Conservation (phyloP, 2,888 invertebrate species). For the Congeria kusceri region DNA sequence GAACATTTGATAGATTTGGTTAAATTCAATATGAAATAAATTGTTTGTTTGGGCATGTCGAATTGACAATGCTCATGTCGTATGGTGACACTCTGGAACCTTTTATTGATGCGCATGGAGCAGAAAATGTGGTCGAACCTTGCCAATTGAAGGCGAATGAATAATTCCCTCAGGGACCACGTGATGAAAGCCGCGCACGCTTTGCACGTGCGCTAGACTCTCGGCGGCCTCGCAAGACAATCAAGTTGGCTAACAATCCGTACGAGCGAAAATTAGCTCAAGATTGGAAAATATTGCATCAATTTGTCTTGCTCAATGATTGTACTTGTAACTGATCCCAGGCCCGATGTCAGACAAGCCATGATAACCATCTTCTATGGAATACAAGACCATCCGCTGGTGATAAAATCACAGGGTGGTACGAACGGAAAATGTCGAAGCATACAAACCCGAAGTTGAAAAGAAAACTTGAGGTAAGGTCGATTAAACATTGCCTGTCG, state of each 20-base stretch:
- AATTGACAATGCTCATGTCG: conserved; percentile 61
- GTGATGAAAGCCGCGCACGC: conserved; percentile 61
- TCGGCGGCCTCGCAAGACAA: conserved; percentile 33
- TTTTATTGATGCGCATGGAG: conserved; percentile 61
- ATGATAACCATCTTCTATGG: too few species aligned
- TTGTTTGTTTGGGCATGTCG: conserved; percentile 60
- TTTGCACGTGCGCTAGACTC: conserved; percentile 47
- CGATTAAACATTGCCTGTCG: too few species aligned
- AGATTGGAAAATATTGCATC: conserved; percentile 47
- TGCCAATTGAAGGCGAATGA: conserved; percentile 62
- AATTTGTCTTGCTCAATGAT: conserved; percentile 19
- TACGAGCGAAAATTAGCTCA: conserved; percentile 50
- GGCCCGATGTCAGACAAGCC: too few species aligned
- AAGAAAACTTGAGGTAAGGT: too few species aligned
- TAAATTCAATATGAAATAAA: conserved; percentile 72
- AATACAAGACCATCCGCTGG: too few species aligned
- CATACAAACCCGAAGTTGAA: too few species aligned
- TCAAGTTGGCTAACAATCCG: conserved; percentile 46
- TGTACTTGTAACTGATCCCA: too few species aligned
- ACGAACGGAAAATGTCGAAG: too few species aligned
- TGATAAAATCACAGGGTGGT: too few species aligned
- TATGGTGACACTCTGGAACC: conserved; percentile 67
- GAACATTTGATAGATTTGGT: conserved; percentile 44
- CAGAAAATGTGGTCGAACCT: conserved; percentile 59
- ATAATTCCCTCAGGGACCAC: conserved; percentile 57